phyloP scores from a whole-genome alignment of 2,888 invertebrate species.

The Drosophila atripex region DNA sequence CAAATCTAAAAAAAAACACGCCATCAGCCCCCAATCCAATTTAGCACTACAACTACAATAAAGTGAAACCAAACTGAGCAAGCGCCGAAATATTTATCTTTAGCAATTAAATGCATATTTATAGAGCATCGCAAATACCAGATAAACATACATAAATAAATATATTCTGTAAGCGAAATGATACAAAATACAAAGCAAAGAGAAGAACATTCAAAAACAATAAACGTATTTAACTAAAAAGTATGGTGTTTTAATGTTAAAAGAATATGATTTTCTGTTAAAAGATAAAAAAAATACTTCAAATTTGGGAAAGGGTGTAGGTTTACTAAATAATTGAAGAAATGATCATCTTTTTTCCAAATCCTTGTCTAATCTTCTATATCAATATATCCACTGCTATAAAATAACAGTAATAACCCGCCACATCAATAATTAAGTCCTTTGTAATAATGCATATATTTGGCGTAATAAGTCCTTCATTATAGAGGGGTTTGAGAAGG shows the following conservation, averaged over 20 bases:
- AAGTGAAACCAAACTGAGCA: constrained; percentile 53
- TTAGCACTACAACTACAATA: constrained; percentile 45
- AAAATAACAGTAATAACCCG: no score
- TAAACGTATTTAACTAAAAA: constrained; percentile 77
- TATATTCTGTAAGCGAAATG: constrained; percentile 71
- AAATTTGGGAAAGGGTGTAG: no score
- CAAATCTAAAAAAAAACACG: constrained; percentile 17
- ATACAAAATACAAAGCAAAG: constrained; percentile 55
- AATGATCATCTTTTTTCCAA: neutral
- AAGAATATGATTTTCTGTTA: neutral
- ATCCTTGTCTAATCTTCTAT: no score
- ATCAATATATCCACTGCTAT: no score
- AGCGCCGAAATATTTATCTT: constrained; percentile 78
- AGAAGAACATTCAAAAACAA: constrained; percentile 62
- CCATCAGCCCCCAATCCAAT: constrained; percentile 46
- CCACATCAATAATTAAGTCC: no score
- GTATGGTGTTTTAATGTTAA: neutral
- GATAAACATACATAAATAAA: constrained; percentile 62
- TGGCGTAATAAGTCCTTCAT: no score
- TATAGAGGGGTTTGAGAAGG: no score
- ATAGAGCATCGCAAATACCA: constrained; percentile 74
- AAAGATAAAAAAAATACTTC: neutral
- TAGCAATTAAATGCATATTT: constrained; percentile 75
- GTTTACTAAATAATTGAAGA: no score
- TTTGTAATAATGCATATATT: no score